Base-by-base conservation (phyloP, 2,888 invertebrate species). In the Erebia palarica region DNA sequence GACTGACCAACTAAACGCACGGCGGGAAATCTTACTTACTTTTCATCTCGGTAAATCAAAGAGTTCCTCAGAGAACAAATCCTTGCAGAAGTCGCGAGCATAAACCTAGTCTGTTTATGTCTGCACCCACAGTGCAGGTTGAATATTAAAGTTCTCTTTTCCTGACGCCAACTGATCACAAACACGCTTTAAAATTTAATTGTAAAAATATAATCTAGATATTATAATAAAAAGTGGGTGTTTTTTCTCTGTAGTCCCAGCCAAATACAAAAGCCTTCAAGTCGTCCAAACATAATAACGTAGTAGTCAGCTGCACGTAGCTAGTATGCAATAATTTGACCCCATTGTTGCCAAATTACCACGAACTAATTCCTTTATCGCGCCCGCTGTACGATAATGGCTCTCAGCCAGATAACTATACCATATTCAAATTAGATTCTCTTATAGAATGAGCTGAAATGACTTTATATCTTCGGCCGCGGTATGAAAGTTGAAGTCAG, bases 401-500 rank as follows among this genome's bases (percentile, higher is more conserved):
- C 70, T 64, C 61, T 64, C 58, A 66, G 70, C 68, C 67, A 70
- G 70, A 61, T 68, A 70, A 75, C 68, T 68, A 67, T 72, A 68
- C 69, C 68, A 69, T 68, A 74, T 74, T 74, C 61, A 69, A 74
- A 72, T 72, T 74, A 66, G 74, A 75, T 72, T 73, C 65, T 44
- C 66, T 65, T 42, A 61, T 59, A 59, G 58, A 58, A 47, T 47
- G 66, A 57, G 57, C 47, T 57, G 57, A 21, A 67, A 67, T 67
- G 59, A 67, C 67, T 67, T 59, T 49, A 67, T 67, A 67, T 67
- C 65, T 73, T 75, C 70, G 69, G 68, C 61, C 68, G 65, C 72
- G 77, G 75, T 78, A 82, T 84, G 81, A 82, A 85, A 83, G 82
- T 84, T 77, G 75, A 75, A 73, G 82, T 82, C 84, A 75, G 80